These are phyloP conservation scores for Brassicogethes aeneus DNA, from an alignment of 2,888 invertebrate species.

Conservation along the genomic window DNA sequence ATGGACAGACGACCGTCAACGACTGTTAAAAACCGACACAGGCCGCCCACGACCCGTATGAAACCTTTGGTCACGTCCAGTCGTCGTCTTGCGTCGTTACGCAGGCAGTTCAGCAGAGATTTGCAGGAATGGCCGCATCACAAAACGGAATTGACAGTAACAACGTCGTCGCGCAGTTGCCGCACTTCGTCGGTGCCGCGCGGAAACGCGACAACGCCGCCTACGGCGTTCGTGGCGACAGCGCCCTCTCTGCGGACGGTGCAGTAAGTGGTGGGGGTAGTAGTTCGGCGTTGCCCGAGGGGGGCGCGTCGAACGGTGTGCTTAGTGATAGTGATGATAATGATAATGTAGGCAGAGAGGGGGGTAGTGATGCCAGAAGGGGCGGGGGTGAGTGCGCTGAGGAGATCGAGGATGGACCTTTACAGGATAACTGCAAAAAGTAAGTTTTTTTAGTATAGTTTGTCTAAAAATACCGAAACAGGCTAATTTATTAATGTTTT, in stretches of 20 bases:
- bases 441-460: too few species aligned
- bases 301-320: too few species aligned
- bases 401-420: too few species aligned
- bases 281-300: slow-evolving; percentile 4
- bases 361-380: too few species aligned
- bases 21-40: slow-evolving; percentile 25
- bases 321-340: too few species aligned
- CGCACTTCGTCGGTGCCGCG: slow-evolving; percentile 17
- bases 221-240: background rate
- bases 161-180: slow-evolving; percentile 4
- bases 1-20: slow-evolving; percentile 33
- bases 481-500: too few species aligned
- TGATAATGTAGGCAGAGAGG: too few species aligned
- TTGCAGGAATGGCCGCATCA: slow-evolving; percentile 43
- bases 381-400: too few species aligned
- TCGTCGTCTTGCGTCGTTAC: slow-evolving; percentile 33
- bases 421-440: too few species aligned
- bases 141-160: slow-evolving; percentile 29
- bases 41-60: slow-evolving; percentile 33
- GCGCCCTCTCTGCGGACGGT: slow-evolving; percentile 1
- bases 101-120: slow-evolving; percentile 41
- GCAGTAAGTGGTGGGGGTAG: slow-evolving; percentile 7
- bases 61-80: slow-evolving; percentile 23
- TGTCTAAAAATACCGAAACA: too few species aligned
- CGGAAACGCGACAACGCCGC: background rate